Evolutionary conservation across 2,797 vertebrate genomes (phyloP).

Genomic region (Cyprinella venusta): DNA sequence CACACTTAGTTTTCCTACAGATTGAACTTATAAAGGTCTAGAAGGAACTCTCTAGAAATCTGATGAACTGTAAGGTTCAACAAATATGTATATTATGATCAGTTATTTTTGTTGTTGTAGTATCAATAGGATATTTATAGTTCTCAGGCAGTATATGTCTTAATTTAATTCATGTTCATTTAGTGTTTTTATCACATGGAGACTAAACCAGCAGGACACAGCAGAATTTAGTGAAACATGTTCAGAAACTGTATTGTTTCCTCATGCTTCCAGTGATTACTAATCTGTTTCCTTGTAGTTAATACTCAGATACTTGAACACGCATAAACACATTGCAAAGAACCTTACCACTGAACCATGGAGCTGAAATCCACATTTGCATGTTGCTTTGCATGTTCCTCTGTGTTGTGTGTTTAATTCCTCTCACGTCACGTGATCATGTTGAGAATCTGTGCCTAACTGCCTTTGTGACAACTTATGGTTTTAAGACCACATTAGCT

Average conservation of each 20-base stretch:
- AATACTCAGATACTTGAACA: constrained; percentile 55
- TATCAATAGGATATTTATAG: neutral
- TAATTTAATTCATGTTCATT: neutral
- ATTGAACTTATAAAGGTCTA: neutral
- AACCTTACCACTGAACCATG: constrained; percentile 72
- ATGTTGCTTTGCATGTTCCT: constrained; percentile 37
- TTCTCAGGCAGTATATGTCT: neutral
- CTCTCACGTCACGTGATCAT: constrained; percentile 1
- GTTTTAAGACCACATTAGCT: neutral
- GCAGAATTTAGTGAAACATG: neutral
- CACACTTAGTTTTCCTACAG: constrained; percentile 48
- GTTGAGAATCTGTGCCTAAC: neutral
- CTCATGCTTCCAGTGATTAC: constrained; percentile 86
- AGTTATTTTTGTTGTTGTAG: constrained; percentile 8
- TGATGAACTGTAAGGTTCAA: neutral
- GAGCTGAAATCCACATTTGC: constrained; percentile 77
- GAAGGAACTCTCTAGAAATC: neutral
- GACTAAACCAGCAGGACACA: neutral
- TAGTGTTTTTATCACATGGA: neutral
- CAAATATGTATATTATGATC: neutral
- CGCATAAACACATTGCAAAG: constrained; percentile 78
- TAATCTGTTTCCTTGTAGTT: constrained; percentile 46
- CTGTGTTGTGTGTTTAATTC: neutral
- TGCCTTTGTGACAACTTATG: neutral
- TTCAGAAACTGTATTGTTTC: constrained; percentile 67